Conservation (phyloP, 1,140 invertebrate species). For the Bombus fervidus region DNA sequence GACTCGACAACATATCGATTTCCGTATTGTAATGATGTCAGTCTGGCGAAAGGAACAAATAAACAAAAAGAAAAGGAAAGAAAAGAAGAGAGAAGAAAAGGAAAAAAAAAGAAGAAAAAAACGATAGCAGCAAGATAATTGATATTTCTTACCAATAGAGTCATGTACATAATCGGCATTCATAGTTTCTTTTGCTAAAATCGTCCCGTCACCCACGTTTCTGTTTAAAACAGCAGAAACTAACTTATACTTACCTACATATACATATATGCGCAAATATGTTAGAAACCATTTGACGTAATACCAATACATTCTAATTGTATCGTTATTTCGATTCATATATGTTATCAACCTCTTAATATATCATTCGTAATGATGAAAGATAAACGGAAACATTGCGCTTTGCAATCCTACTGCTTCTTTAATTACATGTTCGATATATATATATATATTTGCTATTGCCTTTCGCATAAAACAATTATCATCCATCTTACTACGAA, state of each 20-base stretch:
- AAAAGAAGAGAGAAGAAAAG: background rate
- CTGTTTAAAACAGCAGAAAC: background rate
- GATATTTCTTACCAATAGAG: conserved; percentile 3
- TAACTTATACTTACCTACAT: conserved; percentile 24
- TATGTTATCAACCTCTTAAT: background rate
- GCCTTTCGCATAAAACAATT: background rate
- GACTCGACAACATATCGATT: background rate
- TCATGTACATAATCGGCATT: background rate
- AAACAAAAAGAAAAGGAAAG: background rate
- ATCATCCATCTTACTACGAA: background rate
- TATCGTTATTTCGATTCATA: too few species aligned
- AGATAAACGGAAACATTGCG: background rate
- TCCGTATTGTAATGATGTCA: background rate
- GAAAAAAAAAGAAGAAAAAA: background rate
- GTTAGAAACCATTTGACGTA: background rate
- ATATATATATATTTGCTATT: background rate
- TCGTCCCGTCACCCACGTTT: background rate
- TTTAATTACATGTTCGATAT: background rate
- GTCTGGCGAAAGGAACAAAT: background rate
- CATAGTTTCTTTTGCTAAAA: background rate
- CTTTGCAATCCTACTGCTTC: background rate
- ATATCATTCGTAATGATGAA: background rate
- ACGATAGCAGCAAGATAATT: background rate
- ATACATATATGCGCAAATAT: background rate
- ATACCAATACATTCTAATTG: background rate